Percentiles rank a stretch among this genome's conserved stretches.
phyloP scores from a whole-genome alignment of 2,113 vertebrate species.

The Scortum barcoo region DNA sequence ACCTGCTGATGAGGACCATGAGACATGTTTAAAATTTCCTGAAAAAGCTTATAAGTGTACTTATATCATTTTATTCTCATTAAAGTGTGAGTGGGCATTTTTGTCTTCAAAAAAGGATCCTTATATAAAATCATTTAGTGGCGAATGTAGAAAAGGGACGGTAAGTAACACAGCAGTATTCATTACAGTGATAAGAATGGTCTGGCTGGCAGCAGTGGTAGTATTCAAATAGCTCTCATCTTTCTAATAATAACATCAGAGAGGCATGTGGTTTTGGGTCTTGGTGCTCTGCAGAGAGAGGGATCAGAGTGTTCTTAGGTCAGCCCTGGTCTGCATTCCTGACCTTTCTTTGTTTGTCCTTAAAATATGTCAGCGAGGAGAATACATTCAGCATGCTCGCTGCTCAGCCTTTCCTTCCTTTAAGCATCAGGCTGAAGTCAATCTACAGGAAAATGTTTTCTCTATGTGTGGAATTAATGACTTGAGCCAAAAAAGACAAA shows the following conservation, averaged over 20 bases:
- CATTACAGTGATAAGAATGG: conserved; percentile 16
- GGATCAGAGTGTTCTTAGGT: conserved; percentile 60
- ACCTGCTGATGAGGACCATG: neutral
- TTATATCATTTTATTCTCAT: neutral
- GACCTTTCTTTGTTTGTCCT: conserved; percentile 75
- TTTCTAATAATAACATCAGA: conserved; percentile 35
- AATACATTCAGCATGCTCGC: conserved; percentile 21
- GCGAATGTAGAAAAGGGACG: neutral
- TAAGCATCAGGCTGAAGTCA: conserved; percentile 17
- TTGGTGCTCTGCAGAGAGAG: conserved; percentile 34
- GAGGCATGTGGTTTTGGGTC: conserved; percentile 37
- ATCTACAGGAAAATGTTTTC: conserved; percentile 12
- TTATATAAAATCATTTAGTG: neutral
- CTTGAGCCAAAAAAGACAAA: conserved; percentile 41
- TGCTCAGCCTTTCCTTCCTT: neutral
- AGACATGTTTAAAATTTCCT: neutral
- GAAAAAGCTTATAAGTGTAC: neutral
- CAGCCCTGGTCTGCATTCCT: conserved; percentile 68
- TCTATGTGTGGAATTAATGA: conserved; percentile 38
- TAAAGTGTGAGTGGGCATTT: neutral
- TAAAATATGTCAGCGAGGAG: conserved; percentile 44
- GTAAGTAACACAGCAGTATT: neutral
- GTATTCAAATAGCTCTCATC: conserved; percentile 15
- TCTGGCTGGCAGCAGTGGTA: conserved; percentile 22
- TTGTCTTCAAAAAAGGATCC: neutral